A percentile compares a stretch with the other conserved stretches of the same genome.
phyloP scores from a whole-genome alignment of 2,888 invertebrate genomes.

The Deroplatys truncata region DNA sequence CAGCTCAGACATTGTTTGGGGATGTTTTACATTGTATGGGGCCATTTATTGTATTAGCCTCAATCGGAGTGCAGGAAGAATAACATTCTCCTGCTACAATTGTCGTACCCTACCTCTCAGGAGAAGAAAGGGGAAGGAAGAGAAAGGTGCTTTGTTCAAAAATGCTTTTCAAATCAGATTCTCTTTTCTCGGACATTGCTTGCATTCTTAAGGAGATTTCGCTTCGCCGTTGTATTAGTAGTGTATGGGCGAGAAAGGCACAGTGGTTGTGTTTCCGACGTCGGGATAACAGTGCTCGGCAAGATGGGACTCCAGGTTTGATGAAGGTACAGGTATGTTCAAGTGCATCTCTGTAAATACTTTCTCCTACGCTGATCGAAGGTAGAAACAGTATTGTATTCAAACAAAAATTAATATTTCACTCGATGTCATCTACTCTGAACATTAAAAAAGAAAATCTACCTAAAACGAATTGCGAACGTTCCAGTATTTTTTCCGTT shows the following conservation, averaged over 20 bases:
- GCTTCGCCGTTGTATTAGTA: not conserved
- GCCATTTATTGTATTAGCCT: conserved; percentile 5
- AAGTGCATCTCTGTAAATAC: not conserved
- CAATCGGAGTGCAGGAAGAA: not conserved
- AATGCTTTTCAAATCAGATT: conserved; percentile 1
- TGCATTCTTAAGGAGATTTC: not conserved
- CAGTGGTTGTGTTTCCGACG: not conserved
- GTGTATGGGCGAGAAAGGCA: not conserved
- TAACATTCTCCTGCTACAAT: not conserved
- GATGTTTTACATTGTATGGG: conserved; percentile 4
- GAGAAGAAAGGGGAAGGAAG: not conserved
- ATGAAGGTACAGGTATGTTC: not conserved
- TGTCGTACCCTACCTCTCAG: not conserved
- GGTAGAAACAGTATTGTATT: no score
- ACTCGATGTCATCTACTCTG: no score
- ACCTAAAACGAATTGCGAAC: no score
- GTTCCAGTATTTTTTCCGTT: no score
- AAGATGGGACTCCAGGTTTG: not conserved
- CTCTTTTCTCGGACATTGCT: conserved; percentile 11
- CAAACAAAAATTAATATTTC: no score
- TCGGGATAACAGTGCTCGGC: not conserved
- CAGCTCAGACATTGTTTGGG: not conserved
- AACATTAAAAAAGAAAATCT: no score
- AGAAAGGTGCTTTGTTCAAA: conserved; percentile 1
- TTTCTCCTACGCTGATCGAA: no score